A percentile compares a stretch with the other conserved stretches of the same genome.
Evolutionary conservation across 2,888 invertebrate species (phyloP).

Genomic region (Mythimna lalbum): DNA sequence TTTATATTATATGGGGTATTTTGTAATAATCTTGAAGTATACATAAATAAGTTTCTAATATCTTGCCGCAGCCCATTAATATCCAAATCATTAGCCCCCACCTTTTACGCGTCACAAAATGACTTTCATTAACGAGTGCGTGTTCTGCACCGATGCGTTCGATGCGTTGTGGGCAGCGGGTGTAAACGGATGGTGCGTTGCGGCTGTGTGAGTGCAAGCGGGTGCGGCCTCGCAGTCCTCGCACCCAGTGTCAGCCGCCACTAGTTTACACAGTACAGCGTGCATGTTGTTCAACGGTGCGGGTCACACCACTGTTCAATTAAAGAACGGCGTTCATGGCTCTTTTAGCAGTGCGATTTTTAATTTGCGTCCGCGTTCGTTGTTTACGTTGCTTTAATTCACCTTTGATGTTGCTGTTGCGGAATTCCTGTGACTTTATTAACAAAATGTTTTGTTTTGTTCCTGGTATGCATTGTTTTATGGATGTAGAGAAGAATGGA

Average conservation of each 20-base stretch:
- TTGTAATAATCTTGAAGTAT: no score
- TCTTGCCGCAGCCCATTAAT: conserved; percentile 17
- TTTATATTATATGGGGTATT: no score
- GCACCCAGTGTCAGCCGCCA: conserved; percentile 34
- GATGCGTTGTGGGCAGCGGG: conserved; percentile 28
- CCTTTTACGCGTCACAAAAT: conserved; percentile 55
- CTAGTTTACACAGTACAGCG: conserved; percentile 42
- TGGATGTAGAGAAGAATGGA: not conserved
- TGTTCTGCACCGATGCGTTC: conserved; percentile 30
- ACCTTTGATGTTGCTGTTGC: conserved; percentile 26
- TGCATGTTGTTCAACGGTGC: conserved; percentile 39
- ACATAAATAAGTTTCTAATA: conserved; percentile 3
- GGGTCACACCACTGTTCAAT: conserved; percentile 45
- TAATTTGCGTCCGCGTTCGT: conserved; percentile 30
- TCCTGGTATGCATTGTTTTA: conserved; percentile 58
- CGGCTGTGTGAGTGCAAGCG: conserved; percentile 20
- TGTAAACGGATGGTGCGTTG: not conserved
- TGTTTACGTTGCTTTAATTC: conserved; percentile 37
- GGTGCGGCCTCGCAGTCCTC: conserved; percentile 29
- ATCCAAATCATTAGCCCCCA: conserved; percentile 48
- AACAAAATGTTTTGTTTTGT: conserved; percentile 53
- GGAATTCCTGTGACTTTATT: conserved; percentile 41
- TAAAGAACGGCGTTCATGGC: conserved; percentile 45
- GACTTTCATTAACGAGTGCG: conserved; percentile 56
- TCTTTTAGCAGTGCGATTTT: conserved; percentile 47